Base-by-base conservation (phyloP, 2,888 invertebrate species). In the Brachynemurus nebulosus region DNA sequence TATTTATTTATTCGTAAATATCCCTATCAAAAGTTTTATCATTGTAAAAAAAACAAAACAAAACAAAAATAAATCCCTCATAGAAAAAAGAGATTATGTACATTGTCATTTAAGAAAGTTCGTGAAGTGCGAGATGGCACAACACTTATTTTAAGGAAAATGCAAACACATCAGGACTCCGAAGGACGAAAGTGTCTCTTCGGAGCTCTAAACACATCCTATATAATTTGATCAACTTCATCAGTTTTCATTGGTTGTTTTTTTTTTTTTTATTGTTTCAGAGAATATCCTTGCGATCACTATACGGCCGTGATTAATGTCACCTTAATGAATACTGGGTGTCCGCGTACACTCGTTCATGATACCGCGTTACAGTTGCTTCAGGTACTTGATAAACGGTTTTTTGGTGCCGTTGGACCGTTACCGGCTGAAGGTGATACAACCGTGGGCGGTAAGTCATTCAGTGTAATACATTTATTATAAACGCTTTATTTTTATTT, bases 301-400 rank as follows among this genome's bases (percentile, higher is more conserved):
- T 95, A 95, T 64, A 93, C 93, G 27, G 93, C 96, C 2, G 89
- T 98, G 56, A 90, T 99, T 59, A 97, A 95, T 62, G 89, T 97
- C 27, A 95, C 97, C 1, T 74, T 98, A 37, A 81, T 97, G 73
- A 95, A 92, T 69, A 90, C 93, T 5, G 96, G 96, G 2, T 93
- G 91, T 60, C 90, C 95, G 0, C 77, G 93, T 19, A 83, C 88
- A 25, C 75, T 80, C 30, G 85, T 95, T n/a, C 86, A 93, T 61
- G 91, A 95, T 59, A 86, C 88, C 11, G 97, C 98, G 0, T 70
- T 96, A 43, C 92, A 96, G 59, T 73, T 98, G 48, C 73, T 98
- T 25, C 96, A 96, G 59, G 70, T 91, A 27, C 69, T 98, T 42
- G 95, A 97, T 68, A 88, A 92, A 60, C 72, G 97, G 47, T 98